Evolutionary conservation across 2,888 invertebrate species (phyloP).

Genomic region (Cordylochernes scorpioides): DNA sequence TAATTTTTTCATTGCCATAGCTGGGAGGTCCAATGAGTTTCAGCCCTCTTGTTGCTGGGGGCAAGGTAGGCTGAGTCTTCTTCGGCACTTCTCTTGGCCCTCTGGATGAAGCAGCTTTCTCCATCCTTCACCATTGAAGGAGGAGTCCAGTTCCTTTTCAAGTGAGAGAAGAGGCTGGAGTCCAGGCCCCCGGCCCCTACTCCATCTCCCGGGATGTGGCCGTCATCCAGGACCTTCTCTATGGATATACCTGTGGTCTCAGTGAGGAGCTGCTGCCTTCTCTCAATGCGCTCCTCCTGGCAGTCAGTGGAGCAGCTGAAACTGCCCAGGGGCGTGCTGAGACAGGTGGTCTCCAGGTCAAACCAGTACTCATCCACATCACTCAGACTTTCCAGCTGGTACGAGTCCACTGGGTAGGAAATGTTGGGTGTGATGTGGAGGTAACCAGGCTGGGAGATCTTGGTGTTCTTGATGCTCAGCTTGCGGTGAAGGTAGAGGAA

Average conservation of each 20-base stretch:
- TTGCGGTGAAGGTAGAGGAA: constrained; percentile 38
- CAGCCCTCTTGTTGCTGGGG: no score
- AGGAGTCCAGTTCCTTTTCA: constrained; percentile 16
- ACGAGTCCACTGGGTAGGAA: constrained; percentile 30
- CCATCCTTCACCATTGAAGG: no score
- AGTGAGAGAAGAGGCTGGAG: constrained; percentile 34
- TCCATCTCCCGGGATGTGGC: constrained; percentile 40
- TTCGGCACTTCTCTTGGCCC: no score
- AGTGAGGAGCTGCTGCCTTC: constrained; percentile 23
- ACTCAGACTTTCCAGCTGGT: constrained; percentile 28
- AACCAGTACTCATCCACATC: constrained; percentile 31
- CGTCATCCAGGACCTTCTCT: constrained; percentile 26
- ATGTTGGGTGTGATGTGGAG: constrained; percentile 30
- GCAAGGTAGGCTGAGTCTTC: no score
- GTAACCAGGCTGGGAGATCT: constrained; percentile 33
- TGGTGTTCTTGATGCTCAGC: constrained; percentile 36
- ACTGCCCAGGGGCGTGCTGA: constrained; percentile 35
- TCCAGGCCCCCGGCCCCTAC: constrained; percentile 44
- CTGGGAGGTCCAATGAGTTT: no score
- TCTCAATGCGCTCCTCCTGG: no score
- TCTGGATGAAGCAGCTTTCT: not conserved
- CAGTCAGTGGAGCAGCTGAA: constrained; percentile 11
- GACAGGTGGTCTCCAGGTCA: constrained; percentile 36
- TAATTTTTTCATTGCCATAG: no score
- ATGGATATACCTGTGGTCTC: no score